phyloP scores from a whole-genome alignment of 2,888 invertebrate genomes.

The Chymomyza caudatula region DNA sequence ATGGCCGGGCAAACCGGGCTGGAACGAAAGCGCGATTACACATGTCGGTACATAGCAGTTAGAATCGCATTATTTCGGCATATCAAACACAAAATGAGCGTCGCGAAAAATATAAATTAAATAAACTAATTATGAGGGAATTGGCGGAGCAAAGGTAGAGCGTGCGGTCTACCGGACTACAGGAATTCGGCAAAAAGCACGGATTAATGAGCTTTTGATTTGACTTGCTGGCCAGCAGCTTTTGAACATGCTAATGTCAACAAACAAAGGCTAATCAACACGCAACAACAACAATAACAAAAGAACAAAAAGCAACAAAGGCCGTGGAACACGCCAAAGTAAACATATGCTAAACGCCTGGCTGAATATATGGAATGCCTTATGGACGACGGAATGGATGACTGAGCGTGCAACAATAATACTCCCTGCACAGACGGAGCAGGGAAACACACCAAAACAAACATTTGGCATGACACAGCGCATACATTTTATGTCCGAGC shows the following conservation, averaged over 20 bases:
- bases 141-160: constrained; percentile 5
- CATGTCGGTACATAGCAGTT: constrained; percentile 28
- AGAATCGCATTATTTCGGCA: constrained; percentile 37
- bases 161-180: not conserved
- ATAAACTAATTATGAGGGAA: constrained; percentile 63
- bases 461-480: constrained; percentile 3
- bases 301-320: not conserved
- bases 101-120: constrained; percentile 54
- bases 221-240: constrained; percentile 26
- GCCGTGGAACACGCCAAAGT: constrained; percentile 48
- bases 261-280: constrained; percentile 45
- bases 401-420: constrained; percentile 2
- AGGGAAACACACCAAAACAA: constrained; percentile 14
- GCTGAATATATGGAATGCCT: constrained; percentile 1
- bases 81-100: constrained; percentile 9
- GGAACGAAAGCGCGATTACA: constrained; percentile 29
- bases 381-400: not conserved
- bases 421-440: not conserved
- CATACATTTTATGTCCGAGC: not conserved
- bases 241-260: not conserved
- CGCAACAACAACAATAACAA: constrained; percentile 41
- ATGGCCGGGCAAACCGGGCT: not conserved
- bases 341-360: constrained; percentile 45
- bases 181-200: constrained; percentile 5
- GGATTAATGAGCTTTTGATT: constrained; percentile 66